Evolutionary conservation across 2,113 vertebrate species (phyloP), one percentile per base, ranked within the genome.

Genomic region (Limnothrissa miodon): DNA sequence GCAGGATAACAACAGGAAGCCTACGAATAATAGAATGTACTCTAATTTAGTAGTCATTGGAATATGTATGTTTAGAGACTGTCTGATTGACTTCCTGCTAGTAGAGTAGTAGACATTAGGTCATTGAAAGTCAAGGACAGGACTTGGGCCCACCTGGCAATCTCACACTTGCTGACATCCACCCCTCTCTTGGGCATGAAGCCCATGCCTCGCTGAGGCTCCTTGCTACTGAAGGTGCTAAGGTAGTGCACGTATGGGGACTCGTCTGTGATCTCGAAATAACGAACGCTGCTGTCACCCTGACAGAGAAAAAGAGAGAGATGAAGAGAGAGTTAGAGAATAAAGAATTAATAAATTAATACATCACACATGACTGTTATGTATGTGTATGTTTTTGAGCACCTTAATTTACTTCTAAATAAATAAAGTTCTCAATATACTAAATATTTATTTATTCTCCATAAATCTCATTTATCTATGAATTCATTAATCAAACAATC

Each of bases 251-350:
- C 97, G 4, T 95, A 99, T 0, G 98, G 98, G 0, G 97, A 93
- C 86, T 99, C 97, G 0, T 96, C 95, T 0, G 97, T 99, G 90
- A 98, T 98, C 94, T 99, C 98, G n/a, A 99, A 99, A 92, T 99
- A 99, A 4, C 97, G 95, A 89, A 99, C 95, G 90, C 98, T 99
- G 93, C 98, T 99, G 95, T 99, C 98, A 0, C 98, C 98, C 98
- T 99, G 89, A 0, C 5, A 36, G 46, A 39, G 45, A 85, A 45
- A n/a, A 33, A 80, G 62, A 70, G n/a, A 33, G 25, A 70, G 29
- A 70, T n/a, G n/a, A n/a, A n/a, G 53, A 56, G 53, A 56, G 13
- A 56, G 17, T 5, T 51, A 80, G 59, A 17, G 6, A 81, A 7
- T 0, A 0, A 42, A 25, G 19, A 19, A 74, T 74, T 10, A 74